Percentiles rank a stretch among this genome's conserved stretches.
These are phyloP conservation scores for Hydrolagus affinis DNA, from an alignment of 2,113 vertebrate genomes.

Conservation along the genomic window DNA sequence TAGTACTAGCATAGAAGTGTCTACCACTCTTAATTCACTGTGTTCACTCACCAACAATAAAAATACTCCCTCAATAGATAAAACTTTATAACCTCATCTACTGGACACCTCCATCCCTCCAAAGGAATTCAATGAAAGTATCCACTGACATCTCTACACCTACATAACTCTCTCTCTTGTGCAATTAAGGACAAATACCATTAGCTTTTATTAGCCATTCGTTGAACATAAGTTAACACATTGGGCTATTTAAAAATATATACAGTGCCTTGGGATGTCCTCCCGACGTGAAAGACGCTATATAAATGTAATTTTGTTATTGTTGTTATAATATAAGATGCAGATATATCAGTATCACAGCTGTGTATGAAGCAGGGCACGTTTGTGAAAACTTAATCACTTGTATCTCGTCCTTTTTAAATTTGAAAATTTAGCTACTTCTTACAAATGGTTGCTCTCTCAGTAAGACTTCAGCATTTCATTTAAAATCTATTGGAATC, in stretches of 20 bases:
- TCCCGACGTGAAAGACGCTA: too few species aligned
- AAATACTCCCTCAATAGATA: neutral
- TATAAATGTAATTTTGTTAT: too few species aligned
- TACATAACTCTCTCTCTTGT: neutral
- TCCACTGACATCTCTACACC: neutral
- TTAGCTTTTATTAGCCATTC: neutral
- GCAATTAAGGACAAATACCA: neutral
- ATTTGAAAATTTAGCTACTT: conserved; percentile 8
- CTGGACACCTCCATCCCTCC: neutral
- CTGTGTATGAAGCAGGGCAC: neutral
- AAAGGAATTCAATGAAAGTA: neutral
- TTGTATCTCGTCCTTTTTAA: conserved; percentile 19
- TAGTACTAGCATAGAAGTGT: neutral
- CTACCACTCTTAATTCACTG: neutral
- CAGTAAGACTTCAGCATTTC: neutral
- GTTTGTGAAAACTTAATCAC: neutral
- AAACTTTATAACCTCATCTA: neutral
- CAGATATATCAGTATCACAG: neutral
- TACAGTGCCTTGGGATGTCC: too few species aligned
- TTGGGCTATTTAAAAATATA: too few species aligned
- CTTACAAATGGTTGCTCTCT: neutral
- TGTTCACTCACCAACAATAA: neutral
- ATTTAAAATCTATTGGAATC: neutral
- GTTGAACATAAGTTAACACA: neutral
- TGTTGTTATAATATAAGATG: too few species aligned